Percentiles rank a stretch among this genome's conserved stretches.
phyloP scores from a whole-genome alignment of 2,888 invertebrate species.

The Sturmia bella region DNA sequence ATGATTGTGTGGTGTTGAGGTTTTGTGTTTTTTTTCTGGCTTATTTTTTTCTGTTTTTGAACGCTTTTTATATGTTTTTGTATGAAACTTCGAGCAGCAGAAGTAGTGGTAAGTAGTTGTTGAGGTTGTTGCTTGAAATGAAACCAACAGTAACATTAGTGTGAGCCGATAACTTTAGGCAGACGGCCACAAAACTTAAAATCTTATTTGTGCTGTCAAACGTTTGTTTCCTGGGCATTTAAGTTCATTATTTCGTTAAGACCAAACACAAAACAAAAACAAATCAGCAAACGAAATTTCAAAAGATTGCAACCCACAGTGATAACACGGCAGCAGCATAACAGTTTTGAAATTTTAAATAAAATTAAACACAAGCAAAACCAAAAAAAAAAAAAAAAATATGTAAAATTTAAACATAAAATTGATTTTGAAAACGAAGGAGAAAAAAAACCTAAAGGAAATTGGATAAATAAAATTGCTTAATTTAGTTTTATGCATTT shows the following conservation, averaged over 20 bases:
- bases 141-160: slow-evolving; percentile 81
- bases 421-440: not conserved
- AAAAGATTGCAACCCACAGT: no score
- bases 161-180: slow-evolving; percentile 82
- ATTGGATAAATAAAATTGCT: not conserved
- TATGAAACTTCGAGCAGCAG: slow-evolving; percentile 10
- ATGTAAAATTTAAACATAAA: not conserved
- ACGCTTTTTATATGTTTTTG: slow-evolving; percentile 46
- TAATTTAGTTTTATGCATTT: not conserved
- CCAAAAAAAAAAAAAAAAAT: not conserved
- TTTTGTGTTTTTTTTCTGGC: slow-evolving; percentile 18
- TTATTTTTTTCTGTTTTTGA: slow-evolving; percentile 20
- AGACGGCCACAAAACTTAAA: slow-evolving; percentile 81
- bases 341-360: slow-evolving; percentile 7
- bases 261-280: slow-evolving; percentile 1
- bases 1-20: slow-evolving; percentile 46
- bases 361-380: not conserved
- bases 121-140: slow-evolving; percentile 68
- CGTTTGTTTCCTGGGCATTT: slow-evolving; percentile 14
- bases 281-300: slow-evolving; percentile 3
- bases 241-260: slow-evolving; percentile 38
- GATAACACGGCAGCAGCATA: not conserved
- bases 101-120: slow-evolving; percentile 48
- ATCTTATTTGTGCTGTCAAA: slow-evolving; percentile 8
- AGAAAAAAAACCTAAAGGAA: slow-evolving; percentile 12